These are phyloP conservation scores for Passer montanus DNA, from an alignment of 2,113 vertebrate species.

Conservation along the genomic window DNA sequence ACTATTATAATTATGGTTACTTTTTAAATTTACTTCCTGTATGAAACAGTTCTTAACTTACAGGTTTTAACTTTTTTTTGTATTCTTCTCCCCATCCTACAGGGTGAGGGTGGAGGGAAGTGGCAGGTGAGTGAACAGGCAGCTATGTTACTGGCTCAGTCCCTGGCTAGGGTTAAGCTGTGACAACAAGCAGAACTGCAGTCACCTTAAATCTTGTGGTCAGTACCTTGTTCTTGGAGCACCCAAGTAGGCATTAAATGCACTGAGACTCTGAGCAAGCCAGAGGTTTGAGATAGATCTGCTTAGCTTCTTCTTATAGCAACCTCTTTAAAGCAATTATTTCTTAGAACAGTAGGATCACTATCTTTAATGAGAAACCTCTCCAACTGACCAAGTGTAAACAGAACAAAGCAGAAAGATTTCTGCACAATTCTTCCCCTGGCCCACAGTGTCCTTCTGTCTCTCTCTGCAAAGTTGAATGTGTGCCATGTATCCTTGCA, in stretches of 20 bases:
- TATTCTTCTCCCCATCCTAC: background rate
- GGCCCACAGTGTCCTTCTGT: background rate
- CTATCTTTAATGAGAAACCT: background rate
- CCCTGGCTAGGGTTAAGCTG: background rate
- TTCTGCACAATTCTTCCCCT: background rate
- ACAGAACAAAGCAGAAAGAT: background rate
- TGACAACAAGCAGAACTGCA: background rate
- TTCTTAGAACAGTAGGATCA: background rate
- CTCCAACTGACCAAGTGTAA: background rate
- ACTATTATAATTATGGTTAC: background rate
- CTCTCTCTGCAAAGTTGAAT: background rate
- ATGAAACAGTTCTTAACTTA: background rate
- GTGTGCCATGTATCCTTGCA: background rate
- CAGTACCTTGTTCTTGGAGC: background rate
- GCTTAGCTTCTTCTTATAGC: background rate
- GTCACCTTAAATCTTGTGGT: background rate
- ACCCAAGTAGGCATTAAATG: background rate
- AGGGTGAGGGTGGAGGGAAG: background rate
- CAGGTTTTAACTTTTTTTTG: background rate
- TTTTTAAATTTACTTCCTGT: background rate
- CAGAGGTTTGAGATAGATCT: background rate
- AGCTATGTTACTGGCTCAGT: background rate
- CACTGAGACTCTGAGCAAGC: background rate
- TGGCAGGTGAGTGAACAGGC: background rate
- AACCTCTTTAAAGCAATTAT: background rate